Base-by-base conservation (phyloP, 2,888 invertebrate genomes). In the Atethmia centrago region DNA sequence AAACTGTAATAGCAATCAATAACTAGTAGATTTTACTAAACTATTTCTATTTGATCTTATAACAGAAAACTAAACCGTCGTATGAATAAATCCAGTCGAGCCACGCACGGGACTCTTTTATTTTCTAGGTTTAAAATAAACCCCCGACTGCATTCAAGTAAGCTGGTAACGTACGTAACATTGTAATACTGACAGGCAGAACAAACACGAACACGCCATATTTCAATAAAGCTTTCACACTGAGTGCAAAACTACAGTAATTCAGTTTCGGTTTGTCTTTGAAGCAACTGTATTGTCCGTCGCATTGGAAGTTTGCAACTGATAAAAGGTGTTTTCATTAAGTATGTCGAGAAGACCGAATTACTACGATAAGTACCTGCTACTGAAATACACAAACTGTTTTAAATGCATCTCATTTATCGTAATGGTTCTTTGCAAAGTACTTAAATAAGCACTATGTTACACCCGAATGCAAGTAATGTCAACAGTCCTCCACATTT, bases 121-220 rank as follows among this genome's bases (percentile, higher is more conserved):
- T 82, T 84, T 71, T 68, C 66, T 66, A 69, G 66, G 28, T 85
- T 79, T 63, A 77, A 84, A 80, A 78, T 78, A 77, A 82, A 74
- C 75, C 74, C 62, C 69, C 62, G 65, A 56, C 73, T 71, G 77
- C 78, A 74, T 79, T 59, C 74, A 63, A 69, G 71, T 74, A 77
- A 74, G 74, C 79, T 59, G 61, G 82, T 70, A 80, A 78, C 73
- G 72, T 85, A 77, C 78, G 79, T 79, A 74, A 80, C 77, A 80
- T 73, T 72, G 79, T 79, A 81, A 73, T 76, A 66, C 77, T 81
- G 79, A 78, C 80, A 75, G 74, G 62, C 74, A 66, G 73, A 77
- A 74, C 78, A 75, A 79, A 77, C 86, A 86, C 85, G 85, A 87
- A 80, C 85, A 76, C 79, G 83, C 87, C 80, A 87, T 89, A 87